Evolutionary conservation across 2,888 invertebrate genomes (phyloP).

Genomic region (Abrostola triplasia): DNA sequence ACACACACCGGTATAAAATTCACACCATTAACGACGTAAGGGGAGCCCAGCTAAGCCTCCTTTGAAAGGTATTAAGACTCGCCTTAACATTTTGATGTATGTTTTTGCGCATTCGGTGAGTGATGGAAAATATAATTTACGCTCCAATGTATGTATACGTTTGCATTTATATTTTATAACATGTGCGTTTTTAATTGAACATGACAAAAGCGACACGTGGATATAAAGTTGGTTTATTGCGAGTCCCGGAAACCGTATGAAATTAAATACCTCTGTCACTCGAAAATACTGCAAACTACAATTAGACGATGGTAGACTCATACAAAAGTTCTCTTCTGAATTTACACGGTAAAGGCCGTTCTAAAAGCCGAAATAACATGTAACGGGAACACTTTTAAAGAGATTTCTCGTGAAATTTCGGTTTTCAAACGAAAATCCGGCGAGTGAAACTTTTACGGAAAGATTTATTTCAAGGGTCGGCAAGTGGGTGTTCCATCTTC

Average conservation of each 20-base stretch:
- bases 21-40: constrained; percentile 48
- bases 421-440: constrained; percentile 36
- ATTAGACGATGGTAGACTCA: constrained; percentile 8
- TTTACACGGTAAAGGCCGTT: constrained; percentile 22
- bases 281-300: constrained; percentile 7
- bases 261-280: background rate
- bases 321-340: constrained; percentile 10
- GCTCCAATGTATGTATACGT: background rate
- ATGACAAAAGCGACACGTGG: background rate
- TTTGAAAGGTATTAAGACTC: constrained; percentile 39
- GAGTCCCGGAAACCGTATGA: background rate
- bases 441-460: constrained; percentile 49
- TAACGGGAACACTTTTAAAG: constrained; percentile 31
- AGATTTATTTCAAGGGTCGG: constrained; percentile 63
- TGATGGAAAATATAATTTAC: constrained; percentile 1
- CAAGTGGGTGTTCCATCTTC: constrained; percentile 65
- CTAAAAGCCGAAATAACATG: constrained; percentile 31
- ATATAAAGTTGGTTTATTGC: background rate
- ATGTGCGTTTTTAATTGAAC: background rate
- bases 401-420: constrained; percentile 37
- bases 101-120: constrained; percentile 25
- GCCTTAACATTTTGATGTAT: constrained; percentile 45
- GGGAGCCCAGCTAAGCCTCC: constrained; percentile 32
- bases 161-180: background rate
- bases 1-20: constrained; percentile 45